phyloP scores from a whole-genome alignment of 2,888 invertebrate species.

The Biston betularia region DNA sequence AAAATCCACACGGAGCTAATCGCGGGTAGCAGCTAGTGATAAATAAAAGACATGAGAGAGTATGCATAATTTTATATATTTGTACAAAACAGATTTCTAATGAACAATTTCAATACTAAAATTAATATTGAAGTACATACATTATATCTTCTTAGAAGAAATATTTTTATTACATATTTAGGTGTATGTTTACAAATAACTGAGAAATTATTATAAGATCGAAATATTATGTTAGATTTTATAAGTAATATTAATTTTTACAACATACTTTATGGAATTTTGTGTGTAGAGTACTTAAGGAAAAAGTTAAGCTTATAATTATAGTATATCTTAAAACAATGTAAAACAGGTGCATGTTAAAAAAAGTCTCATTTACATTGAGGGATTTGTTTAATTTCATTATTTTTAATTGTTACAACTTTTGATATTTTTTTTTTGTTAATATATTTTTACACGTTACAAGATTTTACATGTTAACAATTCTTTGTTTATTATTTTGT shows the following conservation, averaged over 20 bases:
- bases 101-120: conserved; percentile 9
- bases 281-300: not conserved
- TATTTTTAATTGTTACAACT: too few relatives aligned
- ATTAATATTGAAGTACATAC: conserved; percentile 3
- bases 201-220: conserved; percentile 7
- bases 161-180: not conserved
- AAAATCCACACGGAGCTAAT: too few relatives aligned
- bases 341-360: too few relatives aligned
- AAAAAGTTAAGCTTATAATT: not conserved
- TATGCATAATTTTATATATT: conserved; percentile 19
- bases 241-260: not conserved
- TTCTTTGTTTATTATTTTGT: not conserved
- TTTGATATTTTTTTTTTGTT: not conserved
- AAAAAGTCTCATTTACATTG: not conserved
- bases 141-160: conserved; percentile 22
- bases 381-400: not conserved
- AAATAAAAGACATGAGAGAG: conserved; percentile 15
- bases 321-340: too few relatives aligned
- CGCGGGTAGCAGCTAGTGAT: not conserved
- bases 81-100: conserved; percentile 15
- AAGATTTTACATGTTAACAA: not conserved
- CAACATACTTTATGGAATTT: not conserved
- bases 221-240: conserved; percentile 1
- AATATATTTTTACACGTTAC: not conserved
- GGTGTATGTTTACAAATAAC: not conserved